phyloP scores from a whole-genome alignment of 2,113 vertebrate species.

The Cavia porcellus region DNA sequence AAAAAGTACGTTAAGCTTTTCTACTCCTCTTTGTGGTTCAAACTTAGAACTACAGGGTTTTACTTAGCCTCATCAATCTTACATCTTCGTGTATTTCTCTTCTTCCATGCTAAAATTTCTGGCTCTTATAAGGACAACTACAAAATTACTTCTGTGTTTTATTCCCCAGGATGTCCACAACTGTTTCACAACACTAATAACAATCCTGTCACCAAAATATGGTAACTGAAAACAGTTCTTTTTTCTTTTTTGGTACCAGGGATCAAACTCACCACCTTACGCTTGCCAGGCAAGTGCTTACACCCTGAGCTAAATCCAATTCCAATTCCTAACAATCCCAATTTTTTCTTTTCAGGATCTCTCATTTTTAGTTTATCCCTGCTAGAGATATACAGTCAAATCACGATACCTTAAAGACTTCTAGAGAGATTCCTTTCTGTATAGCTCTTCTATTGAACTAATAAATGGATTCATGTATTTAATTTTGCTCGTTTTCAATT shows the following conservation, averaged over 20 bases:
- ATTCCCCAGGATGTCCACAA: not conserved
- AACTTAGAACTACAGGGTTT: slow-evolving; percentile 1
- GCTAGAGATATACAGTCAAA: not conserved
- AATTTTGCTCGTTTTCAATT: slow-evolving; percentile 45
- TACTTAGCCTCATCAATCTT: slow-evolving; percentile 22
- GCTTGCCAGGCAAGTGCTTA: too few relatives aligned
- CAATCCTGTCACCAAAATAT: not conserved
- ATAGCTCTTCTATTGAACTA: not conserved
- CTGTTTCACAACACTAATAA: not conserved
- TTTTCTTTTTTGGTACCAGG: too few relatives aligned
- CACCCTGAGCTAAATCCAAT: too few relatives aligned
- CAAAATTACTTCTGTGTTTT: slow-evolving; percentile 60
- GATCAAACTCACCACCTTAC: too few relatives aligned
- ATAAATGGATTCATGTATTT: not conserved
- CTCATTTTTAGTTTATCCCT: slow-evolving; percentile 1
- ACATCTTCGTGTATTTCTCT: not conserved
- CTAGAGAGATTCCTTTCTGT: slow-evolving; percentile 4
- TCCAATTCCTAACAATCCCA: too few relatives aligned
- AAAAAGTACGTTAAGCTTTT: not conserved
- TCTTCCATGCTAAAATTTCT: slow-evolving; percentile 29
- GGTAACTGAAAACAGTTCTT: too few relatives aligned
- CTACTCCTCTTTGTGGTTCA: slow-evolving; percentile 31
- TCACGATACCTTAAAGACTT: slow-evolving; percentile 11
- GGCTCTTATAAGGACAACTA: slow-evolving; percentile 34
- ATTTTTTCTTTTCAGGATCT: not conserved